phyloP scores from a whole-genome alignment of 2,113 vertebrate species.

The Gnathochromis pfefferi region DNA sequence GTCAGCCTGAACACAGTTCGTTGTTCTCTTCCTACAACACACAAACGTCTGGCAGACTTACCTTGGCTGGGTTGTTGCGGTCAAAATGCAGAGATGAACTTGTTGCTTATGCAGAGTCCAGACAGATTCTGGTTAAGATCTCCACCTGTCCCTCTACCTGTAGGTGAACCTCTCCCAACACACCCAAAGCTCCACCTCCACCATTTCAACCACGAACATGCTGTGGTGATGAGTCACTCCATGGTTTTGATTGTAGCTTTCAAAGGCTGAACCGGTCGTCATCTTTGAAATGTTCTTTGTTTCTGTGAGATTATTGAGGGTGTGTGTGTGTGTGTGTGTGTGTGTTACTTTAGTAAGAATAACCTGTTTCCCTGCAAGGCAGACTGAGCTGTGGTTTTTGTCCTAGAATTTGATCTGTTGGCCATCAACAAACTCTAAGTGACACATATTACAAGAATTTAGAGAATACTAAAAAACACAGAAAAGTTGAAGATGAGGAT shows the following conservation, averaged over 20 bases:
- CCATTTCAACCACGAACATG: not conserved
- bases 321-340: not conserved
- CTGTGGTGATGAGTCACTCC: constrained; percentile 2
- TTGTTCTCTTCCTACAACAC: not conserved
- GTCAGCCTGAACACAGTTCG: not conserved
- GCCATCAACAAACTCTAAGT: not conserved
- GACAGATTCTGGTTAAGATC: not conserved
- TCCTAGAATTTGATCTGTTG: not conserved
- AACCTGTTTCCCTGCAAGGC: constrained; percentile 22
- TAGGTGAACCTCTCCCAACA: not conserved
- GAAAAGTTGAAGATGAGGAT: not conserved
- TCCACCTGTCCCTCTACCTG: constrained; percentile 14
- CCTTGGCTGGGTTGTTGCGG: not conserved
- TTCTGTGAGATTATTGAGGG: not conserved
- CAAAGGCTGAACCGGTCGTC: not conserved
- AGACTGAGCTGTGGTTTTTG: not conserved
- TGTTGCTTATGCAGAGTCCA: constrained; percentile 4
- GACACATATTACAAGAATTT: not conserved
- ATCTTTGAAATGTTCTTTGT: not conserved
- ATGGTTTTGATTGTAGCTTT: not conserved
- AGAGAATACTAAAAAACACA: not conserved
- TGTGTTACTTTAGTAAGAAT: not conserved
- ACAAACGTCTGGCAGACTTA: constrained; percentile 5
- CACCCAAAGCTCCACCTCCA: not conserved
- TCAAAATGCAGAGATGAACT: not conserved